Conservation (phyloP, 2,797 vertebrate species). For the Anomalospiza imberbis region DNA sequence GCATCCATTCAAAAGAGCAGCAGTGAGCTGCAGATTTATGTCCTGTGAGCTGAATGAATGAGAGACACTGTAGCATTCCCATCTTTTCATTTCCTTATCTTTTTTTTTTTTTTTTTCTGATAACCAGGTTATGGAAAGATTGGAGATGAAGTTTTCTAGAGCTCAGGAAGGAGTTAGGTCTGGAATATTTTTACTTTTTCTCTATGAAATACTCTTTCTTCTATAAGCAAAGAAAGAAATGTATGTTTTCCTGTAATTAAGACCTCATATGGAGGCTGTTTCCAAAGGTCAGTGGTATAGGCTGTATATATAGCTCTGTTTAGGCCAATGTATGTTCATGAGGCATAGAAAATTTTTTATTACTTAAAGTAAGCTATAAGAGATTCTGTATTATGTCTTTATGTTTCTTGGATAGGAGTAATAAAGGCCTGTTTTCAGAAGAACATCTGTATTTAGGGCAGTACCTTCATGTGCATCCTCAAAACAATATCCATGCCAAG, state of each 20-base stretch:
- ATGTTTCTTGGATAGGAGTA: neutral
- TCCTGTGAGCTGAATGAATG: neutral
- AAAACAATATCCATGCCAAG: neutral
- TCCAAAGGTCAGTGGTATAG: neutral
- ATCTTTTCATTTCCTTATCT: neutral
- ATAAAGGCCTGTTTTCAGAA: neutral
- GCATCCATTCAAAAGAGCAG: neutral
- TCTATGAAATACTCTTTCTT: neutral
- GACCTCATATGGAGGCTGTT: neutral
- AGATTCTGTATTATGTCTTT: neutral
- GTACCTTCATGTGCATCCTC: neutral
- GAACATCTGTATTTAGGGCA: neutral
- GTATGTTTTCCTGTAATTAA: neutral
- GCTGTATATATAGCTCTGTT: neutral
- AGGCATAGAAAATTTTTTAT: neutral
- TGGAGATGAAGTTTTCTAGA: neutral
- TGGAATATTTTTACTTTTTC: neutral
- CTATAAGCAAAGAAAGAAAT: neutral
- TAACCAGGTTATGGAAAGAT: neutral
- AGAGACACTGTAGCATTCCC: neutral
- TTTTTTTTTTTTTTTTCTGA: neutral
- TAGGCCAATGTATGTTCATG: neutral
- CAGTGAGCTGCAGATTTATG: neutral
- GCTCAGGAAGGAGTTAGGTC: neutral
- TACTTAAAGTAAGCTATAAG: neutral